Base-by-base conservation (phyloP, 2,113 vertebrate genomes). In the Quiscalus mexicanus region DNA sequence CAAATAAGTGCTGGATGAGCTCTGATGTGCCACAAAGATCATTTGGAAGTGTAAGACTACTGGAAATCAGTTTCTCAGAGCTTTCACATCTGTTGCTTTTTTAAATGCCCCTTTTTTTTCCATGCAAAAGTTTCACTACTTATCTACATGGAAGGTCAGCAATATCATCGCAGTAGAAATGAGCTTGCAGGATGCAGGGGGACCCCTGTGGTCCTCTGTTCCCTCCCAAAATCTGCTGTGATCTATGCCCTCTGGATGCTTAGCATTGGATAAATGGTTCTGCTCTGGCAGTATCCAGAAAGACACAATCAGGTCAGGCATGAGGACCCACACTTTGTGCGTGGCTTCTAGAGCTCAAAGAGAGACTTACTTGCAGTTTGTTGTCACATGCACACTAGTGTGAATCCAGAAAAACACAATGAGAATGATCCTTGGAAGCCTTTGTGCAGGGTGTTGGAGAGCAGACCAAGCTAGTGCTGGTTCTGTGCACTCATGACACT, bases 131-230 rank as follows among this genome's bases (percentile, higher is more conserved):
- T 45, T 69, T 73, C 31, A 8, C 50, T 45, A 10, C 59, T 33
- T 10, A 41, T 33, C 56, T 68, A 21, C 19, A 10, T 0, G 1
- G 19, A 55, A 22, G 2, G 0, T 47, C 64, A 81, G 42, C 21
- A 27, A 30, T 27, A 21, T 21, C 39, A n/a, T 11, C 42, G 33
- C 12, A 41, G 56, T 45, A 70, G 23, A 53, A 84, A 20, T 21
- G n/a, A 71, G 53, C 22, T 27, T 74, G 60, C 35, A 58, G 39
- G 33, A 55, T 89, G 21, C 11, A 0, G 1, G n/a, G 27, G 28
- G 2, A 56, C 62, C 25, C 52, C 31, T 42, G 11, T 45, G 20
- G 56, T 44, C 55, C 28, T 41, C 55, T 55, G 11, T 23, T 86
- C 23, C 35, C 21, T 70, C 44, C 21, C 30, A 8, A 69, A 1